A percentile compares a stretch with the other conserved stretches of the same genome.
These are phyloP conservation scores for Notodonta ziczac DNA, from an alignment of 2,888 invertebrate genomes.

Conservation along the genomic window DNA sequence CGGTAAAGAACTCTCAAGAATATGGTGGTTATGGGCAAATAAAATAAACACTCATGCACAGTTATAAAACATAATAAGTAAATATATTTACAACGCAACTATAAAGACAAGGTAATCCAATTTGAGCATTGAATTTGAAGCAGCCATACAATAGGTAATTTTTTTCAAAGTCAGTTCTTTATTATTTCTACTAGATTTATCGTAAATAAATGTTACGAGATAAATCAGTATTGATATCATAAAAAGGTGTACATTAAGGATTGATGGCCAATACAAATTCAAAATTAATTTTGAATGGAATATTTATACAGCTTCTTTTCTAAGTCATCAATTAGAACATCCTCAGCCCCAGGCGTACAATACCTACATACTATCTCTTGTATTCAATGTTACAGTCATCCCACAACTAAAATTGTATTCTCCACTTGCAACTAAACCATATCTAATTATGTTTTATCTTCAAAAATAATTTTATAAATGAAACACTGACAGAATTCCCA, in stretches of 20 bases:
- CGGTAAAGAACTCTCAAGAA: constrained; percentile 50
- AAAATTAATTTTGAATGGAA: constrained; percentile 3
- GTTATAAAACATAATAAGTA: constrained; percentile 33
- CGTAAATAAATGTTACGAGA: not conserved
- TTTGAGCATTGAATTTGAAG: constrained; percentile 52
- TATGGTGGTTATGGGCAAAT: constrained; percentile 73
- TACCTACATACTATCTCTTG: too few relatives aligned
- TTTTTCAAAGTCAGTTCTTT: constrained; percentile 25
- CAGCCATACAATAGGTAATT: constrained; percentile 39
- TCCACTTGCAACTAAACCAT: too few relatives aligned
- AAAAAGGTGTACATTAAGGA: not conserved
- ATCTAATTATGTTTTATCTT: too few relatives aligned
- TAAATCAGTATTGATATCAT: not conserved
- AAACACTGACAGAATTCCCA: not conserved
- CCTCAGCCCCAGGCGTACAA: too few relatives aligned
- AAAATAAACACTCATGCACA: constrained; percentile 66
- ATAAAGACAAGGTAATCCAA: constrained; percentile 45
- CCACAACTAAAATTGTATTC: too few relatives aligned
- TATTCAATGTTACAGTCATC: too few relatives aligned
- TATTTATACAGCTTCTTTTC: not conserved
- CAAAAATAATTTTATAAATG: too few relatives aligned
- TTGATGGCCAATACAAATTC: constrained; percentile 25
- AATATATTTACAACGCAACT: constrained; percentile 36
- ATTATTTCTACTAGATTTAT: constrained; percentile 11
- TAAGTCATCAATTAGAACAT: too few relatives aligned